These are phyloP conservation scores for Carabus problematicus DNA, from an alignment of 2,888 invertebrate species.

Conservation along the genomic window DNA sequence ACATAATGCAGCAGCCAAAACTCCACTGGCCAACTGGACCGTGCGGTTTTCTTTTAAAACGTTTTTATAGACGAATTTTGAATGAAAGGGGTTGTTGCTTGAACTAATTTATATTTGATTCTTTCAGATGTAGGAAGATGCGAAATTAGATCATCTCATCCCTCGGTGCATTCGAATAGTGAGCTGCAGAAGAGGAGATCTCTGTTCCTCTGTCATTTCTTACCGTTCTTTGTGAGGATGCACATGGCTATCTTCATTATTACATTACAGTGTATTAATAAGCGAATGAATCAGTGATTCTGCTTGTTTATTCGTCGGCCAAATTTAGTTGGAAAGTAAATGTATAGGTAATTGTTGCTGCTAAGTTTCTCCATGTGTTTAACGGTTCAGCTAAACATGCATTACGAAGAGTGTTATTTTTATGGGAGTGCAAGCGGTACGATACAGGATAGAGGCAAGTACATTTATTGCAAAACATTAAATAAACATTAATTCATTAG, in stretches of 20 bases:
- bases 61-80: constrained; percentile 41
- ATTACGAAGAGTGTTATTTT: background rate
- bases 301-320: no score
- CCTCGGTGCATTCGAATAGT: constrained; percentile 28
- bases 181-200: background rate
- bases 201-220: no score
- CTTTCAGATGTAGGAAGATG: constrained; percentile 22
- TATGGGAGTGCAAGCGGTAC: no score
- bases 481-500: constrained; percentile 36
- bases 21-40: constrained; percentile 13
- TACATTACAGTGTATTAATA: no score
- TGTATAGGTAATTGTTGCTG: background rate
- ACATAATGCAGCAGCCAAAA: background rate
- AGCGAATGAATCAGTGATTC: no score
- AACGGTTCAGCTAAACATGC: background rate
- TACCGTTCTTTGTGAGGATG: no score
- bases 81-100: constrained; percentile 35
- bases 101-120: constrained; percentile 41
- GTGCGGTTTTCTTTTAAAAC: constrained; percentile 40
- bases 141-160: constrained; percentile 28
- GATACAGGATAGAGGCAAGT: constrained; percentile 11
- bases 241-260: no score
- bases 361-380: background rate
- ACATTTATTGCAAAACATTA: constrained; percentile 27
- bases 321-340: no score